phyloP scores from a whole-genome alignment of 1,140 invertebrate species.

The Drosophila santomea region DNA sequence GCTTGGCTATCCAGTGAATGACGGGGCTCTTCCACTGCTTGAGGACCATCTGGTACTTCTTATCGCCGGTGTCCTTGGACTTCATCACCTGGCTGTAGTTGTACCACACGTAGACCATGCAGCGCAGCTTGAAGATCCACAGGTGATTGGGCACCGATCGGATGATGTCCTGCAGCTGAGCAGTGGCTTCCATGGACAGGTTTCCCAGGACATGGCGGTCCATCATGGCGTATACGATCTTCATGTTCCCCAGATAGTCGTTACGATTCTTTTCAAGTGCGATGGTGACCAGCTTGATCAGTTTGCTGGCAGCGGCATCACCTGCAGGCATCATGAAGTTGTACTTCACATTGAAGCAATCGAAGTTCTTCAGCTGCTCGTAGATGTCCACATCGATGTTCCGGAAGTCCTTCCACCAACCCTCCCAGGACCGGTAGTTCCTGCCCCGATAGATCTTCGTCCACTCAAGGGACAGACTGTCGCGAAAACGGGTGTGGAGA shows the following conservation, averaged over 20 bases:
- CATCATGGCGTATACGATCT: slow-evolving; percentile 30
- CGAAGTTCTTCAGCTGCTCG: slow-evolving; percentile 23
- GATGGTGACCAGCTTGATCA: neutral
- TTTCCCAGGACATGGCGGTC: slow-evolving; percentile 20
- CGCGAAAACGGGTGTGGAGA: neutral
- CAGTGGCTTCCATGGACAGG: neutral
- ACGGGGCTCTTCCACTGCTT: slow-evolving; percentile 37
- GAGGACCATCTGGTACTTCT: neutral
- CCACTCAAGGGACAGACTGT: slow-evolving; percentile 14
- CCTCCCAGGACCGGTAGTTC: slow-evolving; percentile 33
- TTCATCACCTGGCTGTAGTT: slow-evolving; percentile 22
- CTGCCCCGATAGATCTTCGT: slow-evolving; percentile 10
- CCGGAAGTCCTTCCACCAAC: slow-evolving; percentile 53
- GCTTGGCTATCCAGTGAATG: slow-evolving; percentile 63
- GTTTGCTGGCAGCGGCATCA: accelerated
- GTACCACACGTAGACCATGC: slow-evolving; percentile 54
- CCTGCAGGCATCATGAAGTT: slow-evolving; percentile 1
- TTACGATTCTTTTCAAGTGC: slow-evolving; percentile 23
- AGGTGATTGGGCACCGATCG: slow-evolving; percentile 52
- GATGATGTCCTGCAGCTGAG: slow-evolving; percentile 43
- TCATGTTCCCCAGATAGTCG: slow-evolving; percentile 26
- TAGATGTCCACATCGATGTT: slow-evolving; percentile 35
- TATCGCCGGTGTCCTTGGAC: neutral
- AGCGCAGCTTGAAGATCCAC: slow-evolving; percentile 53
- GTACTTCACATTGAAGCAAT: slow-evolving; percentile 19